Conservation (phyloP, 2,113 vertebrate species). For the Sinocyclocheilus rhinocerous region DNA sequence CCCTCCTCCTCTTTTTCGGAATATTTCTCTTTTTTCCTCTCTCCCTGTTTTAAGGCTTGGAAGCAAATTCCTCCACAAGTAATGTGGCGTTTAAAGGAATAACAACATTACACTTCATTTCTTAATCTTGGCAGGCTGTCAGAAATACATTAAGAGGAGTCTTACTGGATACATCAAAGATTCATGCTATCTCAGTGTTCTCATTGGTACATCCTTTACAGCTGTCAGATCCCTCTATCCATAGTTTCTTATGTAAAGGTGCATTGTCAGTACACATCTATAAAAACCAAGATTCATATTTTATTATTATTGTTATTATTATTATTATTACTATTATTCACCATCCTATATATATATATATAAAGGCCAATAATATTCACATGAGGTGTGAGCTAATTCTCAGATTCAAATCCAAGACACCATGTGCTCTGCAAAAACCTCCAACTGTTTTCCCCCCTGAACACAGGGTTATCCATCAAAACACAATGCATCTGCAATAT, state of each 20-base stretch:
- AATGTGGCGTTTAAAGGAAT: conserved; percentile 36
- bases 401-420: not conserved
- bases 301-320: not conserved
- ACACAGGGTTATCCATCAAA: conserved; percentile 41
- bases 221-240: conserved; percentile 19
- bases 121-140: conserved; percentile 49
- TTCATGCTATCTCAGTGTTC: conserved; percentile 44
- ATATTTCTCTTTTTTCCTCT: too few species aligned
- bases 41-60: not conserved
- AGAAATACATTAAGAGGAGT: conserved; percentile 51
- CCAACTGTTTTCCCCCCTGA: not conserved
- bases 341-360: too few species aligned
- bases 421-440: not conserved
- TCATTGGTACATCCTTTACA: conserved; percentile 24
- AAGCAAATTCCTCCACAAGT: conserved; percentile 37
- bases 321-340: not conserved
- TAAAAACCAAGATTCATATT: not conserved
- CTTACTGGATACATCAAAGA: conserved; percentile 51
- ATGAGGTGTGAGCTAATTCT: not conserved
- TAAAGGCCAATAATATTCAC: not conserved
- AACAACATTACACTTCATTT: conserved; percentile 49
- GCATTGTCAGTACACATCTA: not conserved
- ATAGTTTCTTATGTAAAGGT: not conserved
- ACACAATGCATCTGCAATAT: conserved; percentile 52
- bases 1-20: too few species aligned